Percentiles rank a stretch among this genome's conserved stretches.
These are phyloP conservation scores for Trachelipus rathkii DNA, from an alignment of 1,140 invertebrate genomes.

Conservation along the genomic window DNA sequence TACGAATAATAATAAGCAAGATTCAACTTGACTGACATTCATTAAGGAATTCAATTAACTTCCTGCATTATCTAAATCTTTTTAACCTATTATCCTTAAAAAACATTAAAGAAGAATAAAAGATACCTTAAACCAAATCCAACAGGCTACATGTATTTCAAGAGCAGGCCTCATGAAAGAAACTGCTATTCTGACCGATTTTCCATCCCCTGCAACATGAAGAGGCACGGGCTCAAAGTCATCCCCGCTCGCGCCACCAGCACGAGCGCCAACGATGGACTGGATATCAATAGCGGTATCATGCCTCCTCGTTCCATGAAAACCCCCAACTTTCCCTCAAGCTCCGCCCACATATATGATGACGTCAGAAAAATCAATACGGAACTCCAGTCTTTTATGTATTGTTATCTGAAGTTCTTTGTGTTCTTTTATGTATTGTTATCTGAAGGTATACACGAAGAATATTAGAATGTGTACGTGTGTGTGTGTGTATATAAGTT, in stretches of 20 bases:
- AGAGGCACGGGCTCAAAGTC: not conserved
- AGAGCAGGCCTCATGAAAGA: no score
- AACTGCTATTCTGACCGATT: no score
- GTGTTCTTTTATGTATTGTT: not conserved
- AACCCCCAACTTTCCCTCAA: constrained; percentile 6
- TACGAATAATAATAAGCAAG: constrained; percentile 6
- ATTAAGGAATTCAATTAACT: no score
- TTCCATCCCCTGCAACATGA: not conserved
- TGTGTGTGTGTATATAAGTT: not conserved
- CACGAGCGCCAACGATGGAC: no score
- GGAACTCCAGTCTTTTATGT: not conserved
- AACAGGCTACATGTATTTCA: no score
- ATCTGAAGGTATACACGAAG: constrained; percentile 2
- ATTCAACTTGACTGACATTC: not conserved
- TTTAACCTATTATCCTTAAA: no score
- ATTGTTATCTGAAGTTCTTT: constrained; percentile 13
- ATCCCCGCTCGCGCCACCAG: not conserved
- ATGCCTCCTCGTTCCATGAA: not conserved
- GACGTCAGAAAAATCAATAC: constrained; percentile 5
- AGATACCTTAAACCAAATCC: no score
- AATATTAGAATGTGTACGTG: not conserved
- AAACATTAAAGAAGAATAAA: no score
- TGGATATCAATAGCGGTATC: constrained; percentile 7
- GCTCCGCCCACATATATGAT: not conserved
- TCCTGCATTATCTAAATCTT: no score